Evolutionary conservation across 2,888 invertebrate genomes (phyloP).

Genomic region (Cheilosia vernalis): DNA sequence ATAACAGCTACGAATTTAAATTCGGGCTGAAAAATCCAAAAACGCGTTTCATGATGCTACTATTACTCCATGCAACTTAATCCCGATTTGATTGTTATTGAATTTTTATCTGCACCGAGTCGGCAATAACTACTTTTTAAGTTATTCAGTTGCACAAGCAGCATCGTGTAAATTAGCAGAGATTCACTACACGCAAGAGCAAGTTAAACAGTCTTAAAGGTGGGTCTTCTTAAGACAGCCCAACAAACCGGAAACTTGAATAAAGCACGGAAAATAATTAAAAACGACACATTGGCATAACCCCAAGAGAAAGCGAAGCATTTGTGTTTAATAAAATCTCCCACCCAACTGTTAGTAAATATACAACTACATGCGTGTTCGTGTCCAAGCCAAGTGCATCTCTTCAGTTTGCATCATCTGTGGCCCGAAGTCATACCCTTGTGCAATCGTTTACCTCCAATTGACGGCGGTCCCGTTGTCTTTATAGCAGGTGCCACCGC

Average conservation of each 20-base stretch:
- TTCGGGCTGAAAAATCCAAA: neutral
- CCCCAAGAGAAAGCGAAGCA: conserved; percentile 56
- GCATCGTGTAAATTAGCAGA: conserved; percentile 15
- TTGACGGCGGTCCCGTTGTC: conserved; percentile 76
- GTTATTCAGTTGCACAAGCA: conserved; percentile 32
- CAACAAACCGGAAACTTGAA: conserved; percentile 43
- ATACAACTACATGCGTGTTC: conserved; percentile 14
- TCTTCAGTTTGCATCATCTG: conserved; percentile 32
- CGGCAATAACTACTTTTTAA: conserved; percentile 9
- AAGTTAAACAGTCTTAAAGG: neutral
- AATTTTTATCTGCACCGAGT: neutral
- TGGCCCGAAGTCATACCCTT: conserved; percentile 57
- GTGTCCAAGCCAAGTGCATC: conserved; percentile 74
- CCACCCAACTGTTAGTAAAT: conserved; percentile 33
- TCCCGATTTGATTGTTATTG: conserved; percentile 6
- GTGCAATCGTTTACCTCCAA: conserved; percentile 79
- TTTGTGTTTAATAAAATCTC: conserved; percentile 38
- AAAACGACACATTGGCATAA: conserved; percentile 2
- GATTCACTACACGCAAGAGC: conserved; percentile 21
- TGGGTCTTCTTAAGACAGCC: conserved; percentile 1
- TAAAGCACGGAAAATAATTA: conserved; percentile 14
- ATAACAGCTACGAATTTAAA: neutral
- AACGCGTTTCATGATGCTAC: neutral
- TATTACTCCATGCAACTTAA: neutral
- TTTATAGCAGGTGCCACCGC: conserved; percentile 79